Evolutionary conservation across 2,113 vertebrate species (phyloP).

Genomic region (Leptosomus discolor): DNA sequence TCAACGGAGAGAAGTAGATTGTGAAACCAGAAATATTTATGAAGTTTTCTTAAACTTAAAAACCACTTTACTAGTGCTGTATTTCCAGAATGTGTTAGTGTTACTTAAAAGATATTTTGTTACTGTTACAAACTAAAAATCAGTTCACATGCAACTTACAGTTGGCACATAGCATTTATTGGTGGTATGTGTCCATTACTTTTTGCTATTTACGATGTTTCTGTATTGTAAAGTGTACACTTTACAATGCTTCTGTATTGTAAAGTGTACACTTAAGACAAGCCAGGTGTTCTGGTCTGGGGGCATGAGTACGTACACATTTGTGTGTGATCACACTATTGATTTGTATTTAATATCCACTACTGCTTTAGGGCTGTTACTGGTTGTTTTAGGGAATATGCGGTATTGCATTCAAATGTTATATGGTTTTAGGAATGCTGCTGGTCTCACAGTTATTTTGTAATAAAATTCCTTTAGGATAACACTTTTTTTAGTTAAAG

Average conservation of each 20-base stretch:
- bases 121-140: background rate
- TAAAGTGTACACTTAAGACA: too few relatives aligned
- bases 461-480: background rate
- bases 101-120: background rate
- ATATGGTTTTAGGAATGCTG: background rate
- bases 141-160: background rate
- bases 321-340: background rate
- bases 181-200: background rate
- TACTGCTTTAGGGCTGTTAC: background rate
- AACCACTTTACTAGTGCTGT: background rate
- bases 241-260: too few relatives aligned
- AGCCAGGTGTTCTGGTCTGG: background rate
- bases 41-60: background rate
- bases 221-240: too few relatives aligned
- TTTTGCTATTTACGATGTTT: background rate
- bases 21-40: background rate
- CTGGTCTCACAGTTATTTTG: background rate
- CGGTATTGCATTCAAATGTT: background rate
- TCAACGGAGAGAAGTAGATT: conserved; percentile 27
- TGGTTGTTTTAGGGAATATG: background rate
- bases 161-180: background rate
- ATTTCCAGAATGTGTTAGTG: background rate
- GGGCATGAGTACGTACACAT: background rate
- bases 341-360: background rate
- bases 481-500: background rate